Conservation (phyloP, 2,113 vertebrate genomes). For the Lophochroa leadbeateri region DNA sequence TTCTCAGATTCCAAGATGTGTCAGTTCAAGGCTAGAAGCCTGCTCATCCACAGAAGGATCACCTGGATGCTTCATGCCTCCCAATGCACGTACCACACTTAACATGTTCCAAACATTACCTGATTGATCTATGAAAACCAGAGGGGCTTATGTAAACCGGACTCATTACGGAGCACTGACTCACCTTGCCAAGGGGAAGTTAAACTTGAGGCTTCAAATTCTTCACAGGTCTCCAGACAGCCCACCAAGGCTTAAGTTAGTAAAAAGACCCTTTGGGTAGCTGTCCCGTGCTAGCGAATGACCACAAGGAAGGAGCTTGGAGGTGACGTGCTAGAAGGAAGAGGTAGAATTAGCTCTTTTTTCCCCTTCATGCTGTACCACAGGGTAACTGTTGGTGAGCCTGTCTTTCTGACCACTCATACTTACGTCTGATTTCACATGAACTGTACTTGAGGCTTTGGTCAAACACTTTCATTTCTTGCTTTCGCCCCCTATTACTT, state of each 20-base stretch:
- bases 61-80: background rate
- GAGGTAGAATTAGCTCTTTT: background rate
- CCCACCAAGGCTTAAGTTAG: background rate
- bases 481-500: background rate
- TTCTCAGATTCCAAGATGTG: background rate
- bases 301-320: background rate
- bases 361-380: accelerated
- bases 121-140: background rate
- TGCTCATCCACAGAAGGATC: background rate
- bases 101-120: accelerated
- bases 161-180: background rate
- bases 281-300: background rate
- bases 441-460: background rate
- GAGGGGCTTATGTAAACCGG: background rate
- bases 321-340: background rate
- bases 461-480: background rate
- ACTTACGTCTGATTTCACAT: background rate
- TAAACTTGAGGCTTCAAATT: background rate
- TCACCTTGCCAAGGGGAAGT: background rate
- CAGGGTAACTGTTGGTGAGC: background rate
- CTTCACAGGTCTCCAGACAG: background rate
- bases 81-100: accelerated
- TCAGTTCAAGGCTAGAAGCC: background rate
- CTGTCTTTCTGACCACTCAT: background rate
- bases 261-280: background rate